Conservation (phyloP, 2,113 vertebrate species). For the Mormyrus iriodes region DNA sequence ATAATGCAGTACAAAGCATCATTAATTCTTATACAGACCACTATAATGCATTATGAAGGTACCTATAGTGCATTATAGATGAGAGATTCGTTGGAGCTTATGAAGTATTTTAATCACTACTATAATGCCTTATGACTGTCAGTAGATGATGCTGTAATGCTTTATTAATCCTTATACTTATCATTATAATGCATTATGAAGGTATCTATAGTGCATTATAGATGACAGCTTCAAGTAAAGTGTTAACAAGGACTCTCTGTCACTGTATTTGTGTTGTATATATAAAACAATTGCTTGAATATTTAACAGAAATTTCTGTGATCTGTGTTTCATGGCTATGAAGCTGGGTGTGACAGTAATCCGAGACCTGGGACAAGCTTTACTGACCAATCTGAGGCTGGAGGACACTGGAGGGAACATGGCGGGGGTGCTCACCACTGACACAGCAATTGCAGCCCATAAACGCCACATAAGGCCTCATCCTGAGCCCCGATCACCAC, state of each 20-base stretch:
- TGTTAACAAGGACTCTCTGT: background rate
- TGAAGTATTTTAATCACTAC: too few relatives aligned
- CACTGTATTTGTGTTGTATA: too few relatives aligned
- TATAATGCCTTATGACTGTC: background rate
- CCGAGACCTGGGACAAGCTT: background rate
- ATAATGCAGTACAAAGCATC: background rate
- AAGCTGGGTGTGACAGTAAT: background rate
- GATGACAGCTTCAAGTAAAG: background rate
- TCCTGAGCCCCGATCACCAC: background rate
- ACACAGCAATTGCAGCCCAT: conserved; percentile 4
- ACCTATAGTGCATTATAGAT: too few relatives aligned
- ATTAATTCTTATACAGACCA: background rate
- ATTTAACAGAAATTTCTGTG: background rate
- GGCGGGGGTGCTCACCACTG: background rate
- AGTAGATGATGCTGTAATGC: background rate
- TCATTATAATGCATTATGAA: background rate
- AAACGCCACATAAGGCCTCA: background rate
- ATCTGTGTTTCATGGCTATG: background rate
- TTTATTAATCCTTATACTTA: background rate
- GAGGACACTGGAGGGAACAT: background rate
- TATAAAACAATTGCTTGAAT: too few relatives aligned
- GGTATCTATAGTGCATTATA: background rate
- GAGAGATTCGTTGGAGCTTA: too few relatives aligned
- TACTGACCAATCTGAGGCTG: background rate
- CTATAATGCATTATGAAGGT: background rate